Evolutionary conservation across 2,888 invertebrate genomes (phyloP).

Genomic region (Diplolepis rosae): DNA sequence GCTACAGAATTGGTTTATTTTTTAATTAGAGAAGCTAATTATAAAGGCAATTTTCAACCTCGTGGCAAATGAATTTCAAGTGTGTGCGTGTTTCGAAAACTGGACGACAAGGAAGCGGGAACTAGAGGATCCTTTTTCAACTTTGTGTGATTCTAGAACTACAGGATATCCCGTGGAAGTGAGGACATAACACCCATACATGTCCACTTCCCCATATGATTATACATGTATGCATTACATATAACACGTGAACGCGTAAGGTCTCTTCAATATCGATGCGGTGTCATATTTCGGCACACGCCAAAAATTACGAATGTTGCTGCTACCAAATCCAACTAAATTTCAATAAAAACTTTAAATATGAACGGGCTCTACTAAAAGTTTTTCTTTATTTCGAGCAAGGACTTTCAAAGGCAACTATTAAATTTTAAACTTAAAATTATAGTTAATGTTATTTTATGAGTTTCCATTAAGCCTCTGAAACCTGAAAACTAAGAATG

Average conservation of each 20-base stretch:
- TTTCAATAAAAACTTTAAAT: too few relatives aligned
- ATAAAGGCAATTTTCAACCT: not conserved
- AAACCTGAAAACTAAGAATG: too few relatives aligned
- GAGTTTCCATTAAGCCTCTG: too few relatives aligned
- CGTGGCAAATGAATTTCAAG: not conserved
- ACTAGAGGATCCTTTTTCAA: slow-evolving; percentile 25
- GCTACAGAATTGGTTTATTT: too few relatives aligned
- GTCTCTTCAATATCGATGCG: slow-evolving; percentile 49
- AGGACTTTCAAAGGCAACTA: too few relatives aligned
- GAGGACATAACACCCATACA: slow-evolving; percentile 37
- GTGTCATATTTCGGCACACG: slow-evolving; percentile 71
- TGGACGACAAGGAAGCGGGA: slow-evolving; percentile 29
- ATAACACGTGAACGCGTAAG: slow-evolving; percentile 54
- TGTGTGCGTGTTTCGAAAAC: not conserved
- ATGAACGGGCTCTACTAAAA: too few relatives aligned
- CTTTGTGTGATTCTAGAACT: slow-evolving; percentile 17
- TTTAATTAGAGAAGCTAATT: not conserved
- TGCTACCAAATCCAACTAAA: too few relatives aligned
- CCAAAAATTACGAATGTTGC: too few relatives aligned
- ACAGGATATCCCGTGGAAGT: slow-evolving; percentile 59
- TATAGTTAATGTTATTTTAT: too few relatives aligned
- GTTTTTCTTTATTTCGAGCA: too few relatives aligned
- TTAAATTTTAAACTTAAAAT: too few relatives aligned
- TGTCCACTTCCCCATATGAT: slow-evolving; percentile 3
- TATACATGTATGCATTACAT: slow-evolving; percentile 20